Conservation (phyloP, 2,797 vertebrate genomes). For the Corythornis leucogaster region DNA sequence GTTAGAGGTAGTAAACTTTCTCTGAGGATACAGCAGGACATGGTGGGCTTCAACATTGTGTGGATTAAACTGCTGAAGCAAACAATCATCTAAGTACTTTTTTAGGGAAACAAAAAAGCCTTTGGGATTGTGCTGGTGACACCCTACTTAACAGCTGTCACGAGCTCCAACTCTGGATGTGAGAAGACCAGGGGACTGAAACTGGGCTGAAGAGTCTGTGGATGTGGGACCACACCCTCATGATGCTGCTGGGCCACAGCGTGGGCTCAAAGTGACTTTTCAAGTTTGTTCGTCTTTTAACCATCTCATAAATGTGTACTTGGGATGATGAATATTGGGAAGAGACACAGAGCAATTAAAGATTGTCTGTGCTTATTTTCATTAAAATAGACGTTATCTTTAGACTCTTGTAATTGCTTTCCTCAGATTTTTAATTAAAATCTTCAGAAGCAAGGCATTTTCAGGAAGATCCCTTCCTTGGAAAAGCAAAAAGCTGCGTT, state of each 20-base stretch:
- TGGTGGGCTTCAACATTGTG: background rate
- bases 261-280: background rate
- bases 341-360: background rate
- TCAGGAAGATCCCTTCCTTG: constrained; percentile 41
- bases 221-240: accelerated
- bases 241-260: background rate
- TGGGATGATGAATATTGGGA: background rate
- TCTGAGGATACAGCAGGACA: background rate
- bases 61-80: background rate
- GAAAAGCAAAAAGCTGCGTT: constrained; percentile 32
- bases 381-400: constrained; percentile 21
- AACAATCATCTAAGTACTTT: background rate
- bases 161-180: background rate
- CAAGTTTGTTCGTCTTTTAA: background rate
- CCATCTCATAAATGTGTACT: background rate
- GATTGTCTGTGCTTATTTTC: background rate
- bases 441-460: constrained; percentile 31
- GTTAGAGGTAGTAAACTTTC: background rate
- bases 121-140: background rate
- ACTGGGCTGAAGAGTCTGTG: background rate
- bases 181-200: background rate
- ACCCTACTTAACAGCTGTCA: background rate
- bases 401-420: constrained; percentile 26
- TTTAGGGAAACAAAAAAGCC: no score
- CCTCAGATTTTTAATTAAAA: constrained; percentile 66